Base-by-base conservation (phyloP, 1,140 invertebrate genomes). In the Drosophila sp. region DNA sequence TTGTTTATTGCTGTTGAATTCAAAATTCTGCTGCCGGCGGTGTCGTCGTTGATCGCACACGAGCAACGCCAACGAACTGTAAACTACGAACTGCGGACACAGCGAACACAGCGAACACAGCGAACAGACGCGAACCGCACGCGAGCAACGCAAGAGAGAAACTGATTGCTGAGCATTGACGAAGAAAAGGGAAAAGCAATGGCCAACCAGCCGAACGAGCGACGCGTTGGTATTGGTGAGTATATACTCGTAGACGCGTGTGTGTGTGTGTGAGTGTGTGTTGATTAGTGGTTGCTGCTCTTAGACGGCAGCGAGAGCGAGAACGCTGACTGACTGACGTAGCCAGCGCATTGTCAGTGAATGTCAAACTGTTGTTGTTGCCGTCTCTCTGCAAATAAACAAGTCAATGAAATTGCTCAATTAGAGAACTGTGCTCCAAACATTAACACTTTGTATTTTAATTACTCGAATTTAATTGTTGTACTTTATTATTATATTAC, bases 141-240 rank as follows among this genome's bases (percentile, higher is more conserved):
- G 83, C 82, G 72, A 75, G 73, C 76, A 89, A 76, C 66, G 76
- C 80, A 69, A 82, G 64, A 73, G 74, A 77, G 65, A 70, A 45
- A 76, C 80, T 70, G 45, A 78, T 46, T 45, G 41, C 74, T 53
- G 16, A 62, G 13, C 48, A 43, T 21, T 64, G 74, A 56, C 18
- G 48, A 38, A 34, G 62, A 80, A 54, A 36, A 48, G 53, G 63
- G 40, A 63, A 73, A 67, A 65, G 59, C 65, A 70, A 78, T 78
- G 72, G 72, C 76, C 76, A 78, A 78, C 74, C 76, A 57, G 21
- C 13, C 32, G 16, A 53, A 57, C 51, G 63, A 51, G 43, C 25
- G 53, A 54, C 53, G 32, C 36, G 63, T 45, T n/a, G 46, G 51
- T 53, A 50, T 43, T 18, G 41, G 62, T 76, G 34, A 27, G 29